Evolutionary conservation across 2,888 invertebrate species (phyloP).

Genomic region (Dryomyza anilis): DNA sequence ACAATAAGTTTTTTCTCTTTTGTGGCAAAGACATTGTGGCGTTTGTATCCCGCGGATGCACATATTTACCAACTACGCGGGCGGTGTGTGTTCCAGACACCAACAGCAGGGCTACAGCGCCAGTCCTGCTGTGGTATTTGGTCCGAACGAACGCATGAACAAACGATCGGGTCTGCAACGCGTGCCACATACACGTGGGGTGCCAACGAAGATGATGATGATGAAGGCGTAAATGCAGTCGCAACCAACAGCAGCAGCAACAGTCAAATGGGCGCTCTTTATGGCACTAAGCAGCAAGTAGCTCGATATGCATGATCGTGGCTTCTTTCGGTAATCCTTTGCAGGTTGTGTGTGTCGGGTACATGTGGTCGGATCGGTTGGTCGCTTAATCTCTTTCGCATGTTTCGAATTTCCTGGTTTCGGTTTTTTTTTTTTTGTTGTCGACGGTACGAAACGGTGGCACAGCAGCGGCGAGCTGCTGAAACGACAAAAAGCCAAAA

Average conservation of each 20-base stretch:
- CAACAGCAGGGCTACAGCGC: slow-evolving; percentile 27
- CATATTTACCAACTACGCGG: slow-evolving; percentile 48
- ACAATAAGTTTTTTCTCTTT: no score
- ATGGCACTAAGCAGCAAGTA: no score
- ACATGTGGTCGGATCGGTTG: slow-evolving; percentile 15
- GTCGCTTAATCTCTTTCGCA: slow-evolving; percentile 35
- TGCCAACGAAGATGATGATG: neutral
- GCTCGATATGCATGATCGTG: neutral
- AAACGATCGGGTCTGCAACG: no score
- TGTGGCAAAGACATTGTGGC: slow-evolving; percentile 22
- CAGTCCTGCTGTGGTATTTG: slow-evolving; percentile 34
- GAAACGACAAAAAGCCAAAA: slow-evolving; percentile 31
- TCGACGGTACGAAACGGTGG: neutral
- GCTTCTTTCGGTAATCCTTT: neutral
- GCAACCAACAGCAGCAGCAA: neutral
- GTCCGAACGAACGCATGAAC: no score
- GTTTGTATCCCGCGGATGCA: slow-evolving; percentile 43
- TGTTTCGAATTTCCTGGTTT: slow-evolving; percentile 37
- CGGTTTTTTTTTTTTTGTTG: neutral
- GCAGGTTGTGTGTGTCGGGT: neutral
- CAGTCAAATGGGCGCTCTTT: no score
- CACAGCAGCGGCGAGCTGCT: neutral
- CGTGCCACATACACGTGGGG: neutral
- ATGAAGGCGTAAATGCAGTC: no score
- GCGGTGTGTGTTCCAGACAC: slow-evolving; percentile 19